These are phyloP conservation scores for Oreotrochilus melanogaster DNA, from an alignment of 2,113 vertebrate species.

Conservation along the genomic window DNA sequence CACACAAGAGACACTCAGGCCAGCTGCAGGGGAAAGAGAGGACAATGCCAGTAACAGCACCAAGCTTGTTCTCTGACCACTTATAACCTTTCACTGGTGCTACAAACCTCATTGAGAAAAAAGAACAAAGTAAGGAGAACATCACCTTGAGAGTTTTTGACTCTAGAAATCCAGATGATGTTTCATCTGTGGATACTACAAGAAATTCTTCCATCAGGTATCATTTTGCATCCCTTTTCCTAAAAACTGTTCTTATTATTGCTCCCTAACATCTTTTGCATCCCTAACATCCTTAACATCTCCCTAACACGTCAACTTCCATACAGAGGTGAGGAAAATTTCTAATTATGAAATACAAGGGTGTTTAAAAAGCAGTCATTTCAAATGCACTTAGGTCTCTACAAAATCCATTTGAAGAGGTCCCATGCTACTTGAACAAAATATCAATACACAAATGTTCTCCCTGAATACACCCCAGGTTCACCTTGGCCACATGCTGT, in stretches of 20 bases:
- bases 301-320: background rate
- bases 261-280: background rate
- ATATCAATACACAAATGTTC: background rate
- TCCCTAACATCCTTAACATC: no score
- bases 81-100: background rate
- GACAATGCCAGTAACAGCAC: background rate
- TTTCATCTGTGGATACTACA: background rate
- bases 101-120: background rate
- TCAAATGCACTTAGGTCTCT: background rate
- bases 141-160: background rate
- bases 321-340: background rate
- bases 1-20: background rate
- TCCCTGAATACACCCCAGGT: background rate
- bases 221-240: background rate
- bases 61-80: background rate
- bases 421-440: background rate
- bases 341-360: background rate
- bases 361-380: background rate
- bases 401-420: background rate
- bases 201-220: background rate
- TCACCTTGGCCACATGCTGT: background rate
- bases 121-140: background rate
- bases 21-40: background rate
- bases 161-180: background rate
- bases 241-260: background rate